Base-by-base conservation (phyloP, 2,113 vertebrate genomes). In the Pagrus major region DNA sequence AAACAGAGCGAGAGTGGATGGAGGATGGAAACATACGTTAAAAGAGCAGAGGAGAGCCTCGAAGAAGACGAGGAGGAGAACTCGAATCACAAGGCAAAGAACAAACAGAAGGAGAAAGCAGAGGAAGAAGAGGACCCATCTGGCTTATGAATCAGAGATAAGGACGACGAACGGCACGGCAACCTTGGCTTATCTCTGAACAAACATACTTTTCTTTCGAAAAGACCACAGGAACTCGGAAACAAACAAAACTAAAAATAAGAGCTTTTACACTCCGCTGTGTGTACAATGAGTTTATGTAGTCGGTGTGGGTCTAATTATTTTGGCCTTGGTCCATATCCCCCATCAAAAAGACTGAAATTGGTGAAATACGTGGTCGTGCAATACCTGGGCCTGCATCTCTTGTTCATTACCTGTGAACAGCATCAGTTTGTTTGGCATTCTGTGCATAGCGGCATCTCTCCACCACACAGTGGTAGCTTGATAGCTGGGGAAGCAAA, bases 71-170 rank as follows among this genome's bases (percentile, higher is more conserved):
- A 60, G 54, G 54, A 21, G 21, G 65, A 79, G 60, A 74, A 42
- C 33, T 58, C 9, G 31, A 89, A 80, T 64, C 42, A 66, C 18
- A 31, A 78, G 39, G 58, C 46, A 73, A 56, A 81, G 66, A 87
- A 71, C 58, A 87, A 79, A 80, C 69, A 80, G 72, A 63, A 71
- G 63, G 73, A 80, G 71, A 79, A 84, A 78, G 69, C 65, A 66
- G 81, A 68, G 72, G 18, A 86, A 72, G 81, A 66, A 58, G 55
- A 87, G 78, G 49, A 76, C 79, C 83, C 88, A 91, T 91, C 86
- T 91, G 90, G 86, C 76, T 90, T 83, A 86, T 72, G 83, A 90
- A 88, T 92, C 90, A 74, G 59, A 87, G 90, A 92, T 90, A 91
- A 89, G 84, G 71, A 77, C 64, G 86, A 89, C 31, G 58, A 86